Evolutionary conservation across 2,888 invertebrate species (phyloP), one percentile per base, ranked within the genome.

Genomic region (Tanypteryx hageni): DNA sequence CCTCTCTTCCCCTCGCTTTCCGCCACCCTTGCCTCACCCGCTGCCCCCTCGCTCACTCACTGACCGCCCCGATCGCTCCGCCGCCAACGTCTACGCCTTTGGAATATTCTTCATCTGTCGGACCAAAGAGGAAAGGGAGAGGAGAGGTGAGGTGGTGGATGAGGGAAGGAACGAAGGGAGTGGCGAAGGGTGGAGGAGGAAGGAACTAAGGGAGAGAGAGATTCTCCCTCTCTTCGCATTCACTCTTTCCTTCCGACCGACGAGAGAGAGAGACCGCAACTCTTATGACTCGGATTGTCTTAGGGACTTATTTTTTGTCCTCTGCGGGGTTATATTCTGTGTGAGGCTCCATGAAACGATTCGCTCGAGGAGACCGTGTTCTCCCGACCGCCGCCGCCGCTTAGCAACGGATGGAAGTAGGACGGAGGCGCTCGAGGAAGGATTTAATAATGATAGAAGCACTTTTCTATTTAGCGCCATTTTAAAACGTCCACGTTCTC

Each of bases 251-350:
- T 22, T 68, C 22, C n/a, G 68, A 68, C 68, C 44, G 44, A 5
- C n/a, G 76, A 22, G 27, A 76, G 76, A 76, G n/a, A 76, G 76
- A 22, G 27, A 5, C 9, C 76, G 22, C 76, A 11, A 13, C 76
- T 27, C 76, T 76, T 76, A 76, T 76, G 76, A 76, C 76, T 22
- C 27, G 76, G 76, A 76, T 22, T 76, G 76, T 76, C 76, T 76
- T 76, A 22, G 27, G 27, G 76, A 27, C 76, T 76, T 14, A 22
- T 18, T 27, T 76, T 76, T 76, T 76, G 18, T 68, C 68, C n/a
- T 68, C 68, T 76, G 76, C 44, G 44, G 76, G 22, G 22, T 76
- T 76, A 76, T 76, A 76, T 27, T 27, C 22, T 76, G 76, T 27
- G 76, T 27, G 14, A 22, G 76, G 76, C 76, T 27, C 76, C 27